Evolutionary conservation across 1,140 invertebrate genomes (phyloP), one percentile per base, ranked within the genome.

Genomic region (Notospermus geniculatus): DNA sequence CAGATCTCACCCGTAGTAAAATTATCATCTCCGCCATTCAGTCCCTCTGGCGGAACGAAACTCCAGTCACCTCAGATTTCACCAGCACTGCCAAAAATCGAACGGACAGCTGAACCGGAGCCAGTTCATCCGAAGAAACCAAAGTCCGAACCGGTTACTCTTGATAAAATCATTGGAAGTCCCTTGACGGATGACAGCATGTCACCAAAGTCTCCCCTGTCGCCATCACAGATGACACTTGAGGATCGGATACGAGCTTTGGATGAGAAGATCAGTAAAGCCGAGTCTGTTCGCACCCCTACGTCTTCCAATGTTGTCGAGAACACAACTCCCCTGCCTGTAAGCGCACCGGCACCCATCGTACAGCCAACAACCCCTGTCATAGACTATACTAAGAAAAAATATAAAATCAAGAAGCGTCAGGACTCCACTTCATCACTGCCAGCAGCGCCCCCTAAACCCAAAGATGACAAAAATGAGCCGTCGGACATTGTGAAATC

Each of bases 401-500:
- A 69, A 80, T 86, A 46, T 85, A 86, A 77, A 72, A 89, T 82
- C 30, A 77, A 76, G 32, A 81, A 80, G 64, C 71, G 63, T 43
- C 62, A 72, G 54, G 68, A 72, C 52, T 54, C 67, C 29, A 28
- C 29, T 27, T 52, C 19, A 4, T 9, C 25, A 27, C 46, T 27
- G 30, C 36, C 19, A 27, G 13, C 29, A 2, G 25, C 54, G 7
- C 9, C 28, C 2, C 22, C 22, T 29, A 55, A n/a, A 9, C 4
- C 28, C 2, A 29, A 55, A 28, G 69, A 68, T 7, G 57, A 43
- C 5, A 68, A 71, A 25, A 60, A 58, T 41, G 27, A 59, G 46
- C 93, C 93, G 1, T 96, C 93, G 1, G 94, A 96, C 67, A 95
- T 97, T 63, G 90, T 95, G 2, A 92, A 93, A 72, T 92, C 91